phyloP scores from a whole-genome alignment of 2,888 invertebrate genomes.

The Teinopalpus imperialis region DNA sequence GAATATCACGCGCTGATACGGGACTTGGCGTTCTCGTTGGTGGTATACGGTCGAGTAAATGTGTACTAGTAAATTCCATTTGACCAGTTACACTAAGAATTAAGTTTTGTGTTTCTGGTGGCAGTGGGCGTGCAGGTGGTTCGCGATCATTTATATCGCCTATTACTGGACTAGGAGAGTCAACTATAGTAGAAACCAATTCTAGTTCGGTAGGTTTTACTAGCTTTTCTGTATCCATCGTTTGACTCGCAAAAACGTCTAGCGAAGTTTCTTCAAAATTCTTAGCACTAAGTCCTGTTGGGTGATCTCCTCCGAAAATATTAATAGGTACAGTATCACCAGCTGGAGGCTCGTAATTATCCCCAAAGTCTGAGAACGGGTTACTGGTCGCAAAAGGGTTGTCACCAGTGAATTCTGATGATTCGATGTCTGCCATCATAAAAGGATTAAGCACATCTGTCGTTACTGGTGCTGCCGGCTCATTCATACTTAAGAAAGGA shows the following conservation, averaged over 20 bases:
- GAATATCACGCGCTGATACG: constrained; percentile 89
- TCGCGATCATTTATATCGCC: constrained; percentile 43
- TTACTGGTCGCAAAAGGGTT: constrained; percentile 89
- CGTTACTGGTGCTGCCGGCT: constrained; percentile 77
- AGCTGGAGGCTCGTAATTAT: constrained; percentile 55
- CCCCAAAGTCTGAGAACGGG: constrained; percentile 85
- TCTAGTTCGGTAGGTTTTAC: constrained; percentile 67
- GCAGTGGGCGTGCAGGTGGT: constrained; percentile 83
- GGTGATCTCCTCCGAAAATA: constrained; percentile 65
- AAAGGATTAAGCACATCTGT: constrained; percentile 86
- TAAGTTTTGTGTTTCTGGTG: constrained; percentile 91
- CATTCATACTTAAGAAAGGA: constrained; percentile 90
- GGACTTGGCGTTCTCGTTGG: constrained; percentile 94
- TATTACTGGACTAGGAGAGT: constrained; percentile 41
- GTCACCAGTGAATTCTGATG: constrained; percentile 59
- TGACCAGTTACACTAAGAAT: constrained; percentile 93
- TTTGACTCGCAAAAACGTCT: constrained; percentile 46
- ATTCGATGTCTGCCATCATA: constrained; percentile 77
- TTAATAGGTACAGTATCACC: constrained; percentile 67
- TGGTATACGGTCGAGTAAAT: constrained; percentile 90
- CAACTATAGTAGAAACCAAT: constrained; percentile 52
- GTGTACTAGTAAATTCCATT: constrained; percentile 93
- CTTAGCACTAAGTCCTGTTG: constrained; percentile 56
- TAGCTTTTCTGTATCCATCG: constrained; percentile 42
- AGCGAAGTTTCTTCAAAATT: constrained; percentile 49